phyloP scores from a whole-genome alignment of 2,888 invertebrate genomes.

The Meiosimyza platycephala region DNA sequence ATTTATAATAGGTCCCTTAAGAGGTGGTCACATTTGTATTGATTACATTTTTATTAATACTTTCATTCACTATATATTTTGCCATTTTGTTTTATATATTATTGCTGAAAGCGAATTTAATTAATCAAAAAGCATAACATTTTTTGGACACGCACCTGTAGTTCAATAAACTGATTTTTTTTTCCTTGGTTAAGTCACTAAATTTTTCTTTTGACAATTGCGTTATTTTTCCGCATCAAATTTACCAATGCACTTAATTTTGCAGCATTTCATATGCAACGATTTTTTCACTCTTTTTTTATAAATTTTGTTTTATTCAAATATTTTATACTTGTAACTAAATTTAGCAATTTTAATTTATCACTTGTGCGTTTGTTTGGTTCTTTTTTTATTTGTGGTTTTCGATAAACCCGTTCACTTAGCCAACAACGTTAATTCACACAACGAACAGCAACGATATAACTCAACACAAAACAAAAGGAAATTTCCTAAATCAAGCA shows the following conservation, averaged over 20 bases:
- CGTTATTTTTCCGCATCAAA: too few species aligned
- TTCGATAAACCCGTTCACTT: background rate
- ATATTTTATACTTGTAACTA: background rate
- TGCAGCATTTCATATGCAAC: background rate
- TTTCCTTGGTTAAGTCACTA: too few species aligned
- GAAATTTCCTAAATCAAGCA: background rate
- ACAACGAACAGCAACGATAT: slow-evolving; percentile 1
- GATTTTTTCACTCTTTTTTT: background rate
- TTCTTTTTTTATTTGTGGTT: background rate
- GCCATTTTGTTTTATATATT: too few species aligned
- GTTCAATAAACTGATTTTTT: too few species aligned
- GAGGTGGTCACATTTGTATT: background rate
- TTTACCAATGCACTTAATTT: background rate
- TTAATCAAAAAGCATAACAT: too few species aligned
- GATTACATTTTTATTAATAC: background rate
- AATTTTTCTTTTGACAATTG: too few species aligned
- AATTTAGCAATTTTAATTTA: background rate
- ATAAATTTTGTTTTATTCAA: slow-evolving; percentile 3
- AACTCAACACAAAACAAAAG: slow-evolving; percentile 4
- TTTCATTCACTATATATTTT: background rate
- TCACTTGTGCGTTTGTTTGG: slow-evolving; percentile 3
- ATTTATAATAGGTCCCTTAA: background rate
- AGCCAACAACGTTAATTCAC: background rate
- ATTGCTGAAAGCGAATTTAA: too few species aligned
- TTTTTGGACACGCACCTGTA: too few species aligned